Evolutionary conservation across 2,888 invertebrate species (phyloP).

Genomic region (Orthosia gothica): DNA sequence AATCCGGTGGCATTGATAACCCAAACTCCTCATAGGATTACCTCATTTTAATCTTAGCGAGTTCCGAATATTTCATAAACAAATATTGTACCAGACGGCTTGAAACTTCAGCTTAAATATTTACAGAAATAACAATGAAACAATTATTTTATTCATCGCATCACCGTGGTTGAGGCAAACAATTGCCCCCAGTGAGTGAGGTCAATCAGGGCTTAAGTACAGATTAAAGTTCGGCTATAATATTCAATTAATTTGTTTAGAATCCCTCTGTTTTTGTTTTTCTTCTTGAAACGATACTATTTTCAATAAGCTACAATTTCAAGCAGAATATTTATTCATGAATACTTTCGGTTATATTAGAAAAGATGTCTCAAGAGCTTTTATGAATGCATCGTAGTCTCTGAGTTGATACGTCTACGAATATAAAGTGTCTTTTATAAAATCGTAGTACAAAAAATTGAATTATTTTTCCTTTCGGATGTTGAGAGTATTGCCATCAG

Average conservation of each 20-base stretch:
- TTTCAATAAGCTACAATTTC: not conserved
- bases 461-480: not conserved
- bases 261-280: constrained; percentile 27
- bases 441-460: constrained; percentile 3
- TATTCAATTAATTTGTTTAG: constrained; percentile 46
- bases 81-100: constrained; percentile 4
- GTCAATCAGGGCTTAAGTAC: constrained; percentile 43
- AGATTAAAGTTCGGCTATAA: constrained; percentile 50
- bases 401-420: constrained; percentile 4
- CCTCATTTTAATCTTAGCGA: not conserved
- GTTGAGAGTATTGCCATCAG: not conserved
- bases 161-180: constrained; percentile 17
- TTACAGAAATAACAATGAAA: constrained; percentile 19
- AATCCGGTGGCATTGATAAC: not conserved
- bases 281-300: not conserved
- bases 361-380: not conserved
- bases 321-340: not conserved
- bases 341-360: not conserved
- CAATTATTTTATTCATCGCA: constrained; percentile 42
- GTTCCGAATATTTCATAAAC: not conserved
- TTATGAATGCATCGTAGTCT: not conserved
- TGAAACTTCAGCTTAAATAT: constrained; percentile 15
- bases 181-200: constrained; percentile 37
- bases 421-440: constrained; percentile 20
- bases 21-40: not conserved